These are phyloP conservation scores for Sebastes itinus DNA, from an alignment of 2,797 vertebrate species.

Conservation along the genomic window DNA sequence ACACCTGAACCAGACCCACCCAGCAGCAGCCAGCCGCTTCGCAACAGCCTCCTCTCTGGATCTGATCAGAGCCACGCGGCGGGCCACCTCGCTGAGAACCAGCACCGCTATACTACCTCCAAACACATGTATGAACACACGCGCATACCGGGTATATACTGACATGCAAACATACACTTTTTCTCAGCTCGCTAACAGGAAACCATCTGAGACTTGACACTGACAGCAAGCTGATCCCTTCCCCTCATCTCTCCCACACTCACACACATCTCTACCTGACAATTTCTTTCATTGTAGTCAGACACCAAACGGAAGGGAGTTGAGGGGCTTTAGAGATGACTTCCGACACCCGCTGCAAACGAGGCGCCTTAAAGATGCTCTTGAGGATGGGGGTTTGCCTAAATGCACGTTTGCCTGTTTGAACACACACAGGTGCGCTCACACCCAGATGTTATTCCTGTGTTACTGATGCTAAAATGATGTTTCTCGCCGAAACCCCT, in stretches of 20 bases:
- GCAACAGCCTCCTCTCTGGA: slow-evolving; percentile 65
- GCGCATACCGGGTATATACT: slow-evolving; percentile 7
- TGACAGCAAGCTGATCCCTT: slow-evolving; percentile 72
- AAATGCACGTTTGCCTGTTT: slow-evolving; percentile 70
- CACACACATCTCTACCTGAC: slow-evolving; percentile 60
- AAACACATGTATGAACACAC: slow-evolving; percentile 48
- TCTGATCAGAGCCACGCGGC: slow-evolving; percentile 71
- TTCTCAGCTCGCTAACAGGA: slow-evolving; percentile 65
- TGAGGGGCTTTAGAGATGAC: slow-evolving; percentile 63
- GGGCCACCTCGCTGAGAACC: slow-evolving; percentile 49
- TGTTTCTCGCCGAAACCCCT: slow-evolving; percentile 67
- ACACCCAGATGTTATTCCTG: slow-evolving; percentile 68
- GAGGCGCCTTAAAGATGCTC: slow-evolving; percentile 65
- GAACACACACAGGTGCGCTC: slow-evolving; percentile 58
- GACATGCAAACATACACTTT: slow-evolving; percentile 31
- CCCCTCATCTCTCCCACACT: slow-evolving; percentile 34
- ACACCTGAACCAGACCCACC: slow-evolving; percentile 77
- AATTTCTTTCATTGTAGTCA: slow-evolving; percentile 80
- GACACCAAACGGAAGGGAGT: slow-evolving; percentile 70
- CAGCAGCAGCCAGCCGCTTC: slow-evolving; percentile 57
- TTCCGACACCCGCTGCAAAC: slow-evolving; percentile 62
- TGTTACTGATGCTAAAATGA: slow-evolving; percentile 71
- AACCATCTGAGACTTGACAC: slow-evolving; percentile 72
- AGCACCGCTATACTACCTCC: slow-evolving; percentile 43
- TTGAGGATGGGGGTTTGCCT: slow-evolving; percentile 64